Conservation (phyloP, 2,888 invertebrate genomes). For the Scaptomyza parva region DNA sequence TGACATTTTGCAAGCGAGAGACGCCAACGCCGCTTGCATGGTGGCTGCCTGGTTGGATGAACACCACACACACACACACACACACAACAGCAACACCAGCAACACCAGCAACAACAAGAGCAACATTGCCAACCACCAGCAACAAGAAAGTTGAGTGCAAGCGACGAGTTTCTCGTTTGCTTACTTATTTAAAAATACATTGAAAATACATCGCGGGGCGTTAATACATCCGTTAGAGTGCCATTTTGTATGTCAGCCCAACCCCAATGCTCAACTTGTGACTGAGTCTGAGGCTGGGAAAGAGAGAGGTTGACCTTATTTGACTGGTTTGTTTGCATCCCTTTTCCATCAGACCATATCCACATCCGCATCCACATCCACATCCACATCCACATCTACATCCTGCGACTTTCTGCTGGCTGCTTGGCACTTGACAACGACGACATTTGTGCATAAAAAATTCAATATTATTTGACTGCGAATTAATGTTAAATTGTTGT, state of each 20-base stretch:
- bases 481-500: constrained; percentile 82
- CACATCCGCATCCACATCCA: constrained; percentile 50
- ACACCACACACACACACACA: constrained; percentile 46
- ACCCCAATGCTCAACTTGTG: constrained; percentile 11
- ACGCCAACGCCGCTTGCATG: constrained; percentile 56
- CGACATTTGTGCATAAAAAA: constrained; percentile 83
- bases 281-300: constrained; percentile 1
- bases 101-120: constrained; percentile 44
- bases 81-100: constrained; percentile 20
- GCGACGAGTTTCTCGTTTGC: constrained; percentile 57
- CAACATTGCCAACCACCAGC: constrained; percentile 36
- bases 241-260: constrained; percentile 61
- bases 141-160: constrained; percentile 65
- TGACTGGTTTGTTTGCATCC: constrained; percentile 40
- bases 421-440: constrained; percentile 80
- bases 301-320: constrained; percentile 32
- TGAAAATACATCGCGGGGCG: constrained; percentile 56
- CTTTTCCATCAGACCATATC: constrained; percentile 50
- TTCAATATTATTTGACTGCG: constrained; percentile 82
- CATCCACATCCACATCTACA: constrained; percentile 37
- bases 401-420: constrained; percentile 35
- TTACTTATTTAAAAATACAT: constrained; percentile 60
- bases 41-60: constrained; percentile 72
- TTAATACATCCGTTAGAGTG: constrained; percentile 79
- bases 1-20: constrained; percentile 84